phyloP scores from a whole-genome alignment of 2,888 invertebrate species.

The Agrochola lychnidis region DNA sequence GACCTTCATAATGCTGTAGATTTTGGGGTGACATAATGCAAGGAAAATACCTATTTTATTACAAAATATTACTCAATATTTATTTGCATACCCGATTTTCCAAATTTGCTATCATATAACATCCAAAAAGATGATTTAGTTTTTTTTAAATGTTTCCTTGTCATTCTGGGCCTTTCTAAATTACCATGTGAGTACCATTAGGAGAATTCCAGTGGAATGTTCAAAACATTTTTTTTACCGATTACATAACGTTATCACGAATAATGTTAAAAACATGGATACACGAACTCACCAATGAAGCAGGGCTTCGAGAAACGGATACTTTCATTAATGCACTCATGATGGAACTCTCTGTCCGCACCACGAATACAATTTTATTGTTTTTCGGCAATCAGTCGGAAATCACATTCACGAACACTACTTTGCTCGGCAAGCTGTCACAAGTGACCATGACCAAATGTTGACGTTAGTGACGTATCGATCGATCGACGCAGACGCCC shows the following conservation, averaged over 20 bases:
- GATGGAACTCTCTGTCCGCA: conserved; percentile 91
- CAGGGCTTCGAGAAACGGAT: conserved; percentile 84
- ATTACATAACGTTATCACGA: conserved; percentile 86
- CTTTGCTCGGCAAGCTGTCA: conserved; percentile 29
- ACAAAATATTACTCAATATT: conserved; percentile 50
- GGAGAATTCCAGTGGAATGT: conserved; percentile 29
- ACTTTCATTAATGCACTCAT: conserved; percentile 90
- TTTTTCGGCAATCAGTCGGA: conserved; percentile 58
- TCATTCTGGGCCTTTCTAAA: background rate
- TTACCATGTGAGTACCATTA: conserved; percentile 1
- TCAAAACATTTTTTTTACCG: conserved; percentile 72
- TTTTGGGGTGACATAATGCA: conserved; percentile 18
- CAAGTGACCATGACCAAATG: conserved; percentile 38
- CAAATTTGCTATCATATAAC: background rate
- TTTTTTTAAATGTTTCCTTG: background rate
- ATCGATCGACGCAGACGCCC: background rate
- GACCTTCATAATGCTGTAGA: conserved; percentile 2
- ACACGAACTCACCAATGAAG: conserved; percentile 80
- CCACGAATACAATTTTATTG: conserved; percentile 83
- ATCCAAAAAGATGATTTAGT: background rate
- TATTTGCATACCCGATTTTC: conserved; percentile 18
- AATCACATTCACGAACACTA: conserved; percentile 72
- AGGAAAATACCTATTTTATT: conserved; percentile 4
- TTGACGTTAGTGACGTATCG: conserved; percentile 41
- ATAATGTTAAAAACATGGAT: conserved; percentile 57